Evolutionary conservation across 1,140 invertebrate genomes (phyloP).

Genomic region (Glomeris maerens): DNA sequence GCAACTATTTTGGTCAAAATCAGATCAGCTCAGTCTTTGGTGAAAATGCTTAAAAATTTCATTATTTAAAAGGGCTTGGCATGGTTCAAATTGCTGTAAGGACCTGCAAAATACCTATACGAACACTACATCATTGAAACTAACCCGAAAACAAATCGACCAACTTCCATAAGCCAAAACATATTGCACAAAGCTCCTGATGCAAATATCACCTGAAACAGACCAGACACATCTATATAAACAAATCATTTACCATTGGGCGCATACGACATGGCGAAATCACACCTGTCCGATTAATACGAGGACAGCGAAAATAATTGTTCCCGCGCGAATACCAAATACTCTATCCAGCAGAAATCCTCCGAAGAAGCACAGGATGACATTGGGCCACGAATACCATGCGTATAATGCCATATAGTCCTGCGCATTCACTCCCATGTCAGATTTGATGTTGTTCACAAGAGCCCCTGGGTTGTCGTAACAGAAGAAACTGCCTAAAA

Average conservation of each 20-base stretch:
- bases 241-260: constrained; percentile 1
- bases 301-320: constrained; percentile 72
- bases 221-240: constrained; percentile 8
- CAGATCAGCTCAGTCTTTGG: too few species aligned
- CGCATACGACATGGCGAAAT: constrained; percentile 5
- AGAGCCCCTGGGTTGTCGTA: constrained; percentile 92
- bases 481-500: constrained; percentile 90
- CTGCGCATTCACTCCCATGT: constrained; percentile 63
- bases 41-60: too few species aligned
- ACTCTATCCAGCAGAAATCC: constrained; percentile 88
- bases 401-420: constrained; percentile 81
- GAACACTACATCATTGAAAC: too few species aligned
- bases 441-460: constrained; percentile 68
- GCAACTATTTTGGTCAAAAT: too few species aligned
- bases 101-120: too few species aligned
- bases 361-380: constrained; percentile 86
- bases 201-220: constrained; percentile 60
- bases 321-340: constrained; percentile 84
- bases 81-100: too few species aligned
- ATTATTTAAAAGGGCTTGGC: too few species aligned
- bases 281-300: constrained; percentile 59
- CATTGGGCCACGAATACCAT: constrained; percentile 96
- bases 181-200: constrained; percentile 59
- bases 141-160: constrained; percentile 94
- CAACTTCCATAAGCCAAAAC: constrained; percentile 85